Evolutionary conservation across 2,797 vertebrate species (phyloP).

Genomic region (Oreochromis mossambicus): DNA sequence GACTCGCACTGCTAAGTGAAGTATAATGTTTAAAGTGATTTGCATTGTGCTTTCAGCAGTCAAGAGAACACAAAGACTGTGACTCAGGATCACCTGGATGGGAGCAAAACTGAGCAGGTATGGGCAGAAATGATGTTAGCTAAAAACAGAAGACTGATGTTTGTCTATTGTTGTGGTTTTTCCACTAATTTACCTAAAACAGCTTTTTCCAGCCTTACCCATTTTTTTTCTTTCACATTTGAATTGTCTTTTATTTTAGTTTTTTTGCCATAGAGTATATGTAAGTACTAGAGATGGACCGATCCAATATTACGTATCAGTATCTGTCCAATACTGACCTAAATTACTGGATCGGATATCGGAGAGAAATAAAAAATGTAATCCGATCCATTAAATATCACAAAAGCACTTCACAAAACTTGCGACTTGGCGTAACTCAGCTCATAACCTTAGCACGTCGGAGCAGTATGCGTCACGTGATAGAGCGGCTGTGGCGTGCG

Average conservation of each 20-base stretch:
- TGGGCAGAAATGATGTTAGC: not conserved
- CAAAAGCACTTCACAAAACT: too few relatives aligned
- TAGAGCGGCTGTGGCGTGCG: too few relatives aligned
- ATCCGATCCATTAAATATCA: too few relatives aligned
- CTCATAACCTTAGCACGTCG: too few relatives aligned
- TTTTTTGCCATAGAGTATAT: not conserved
- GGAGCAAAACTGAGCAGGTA: conserved; percentile 76
- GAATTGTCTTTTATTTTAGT: not conserved
- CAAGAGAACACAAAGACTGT: conserved; percentile 73
- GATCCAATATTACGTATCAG: too few relatives aligned
- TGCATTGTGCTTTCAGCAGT: conserved; percentile 57
- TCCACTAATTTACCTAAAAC: not conserved
- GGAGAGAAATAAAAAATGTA: too few relatives aligned
- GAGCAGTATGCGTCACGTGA: too few relatives aligned
- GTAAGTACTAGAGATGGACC: not conserved
- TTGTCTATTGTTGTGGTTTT: fast-evolving
- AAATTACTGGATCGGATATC: too few relatives aligned
- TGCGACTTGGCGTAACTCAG: too few relatives aligned
- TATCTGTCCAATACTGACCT: too few relatives aligned
- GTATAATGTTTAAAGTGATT: not conserved
- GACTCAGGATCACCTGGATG: conserved; percentile 81
- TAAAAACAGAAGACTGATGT: not conserved
- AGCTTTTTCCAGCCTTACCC: not conserved
- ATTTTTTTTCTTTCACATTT: not conserved
- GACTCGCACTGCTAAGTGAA: not conserved